phyloP scores from a whole-genome alignment of 1,140 invertebrate genomes.

The Bombus superbus region DNA sequence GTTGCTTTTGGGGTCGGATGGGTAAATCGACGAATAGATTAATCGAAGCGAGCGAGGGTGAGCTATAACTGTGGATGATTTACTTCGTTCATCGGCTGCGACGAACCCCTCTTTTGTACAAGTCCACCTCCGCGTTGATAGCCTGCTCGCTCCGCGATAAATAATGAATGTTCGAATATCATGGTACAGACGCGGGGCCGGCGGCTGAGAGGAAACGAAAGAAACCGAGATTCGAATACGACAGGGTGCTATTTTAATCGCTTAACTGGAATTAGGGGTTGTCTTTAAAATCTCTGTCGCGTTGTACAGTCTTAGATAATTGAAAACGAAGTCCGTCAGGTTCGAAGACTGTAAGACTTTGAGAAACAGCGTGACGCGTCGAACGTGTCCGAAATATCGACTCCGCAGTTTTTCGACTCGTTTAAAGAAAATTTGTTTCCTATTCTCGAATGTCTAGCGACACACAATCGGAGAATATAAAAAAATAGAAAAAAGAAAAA shows the following conservation, averaged over 20 bases:
- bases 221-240: neutral
- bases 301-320: no score
- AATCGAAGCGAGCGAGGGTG: conserved; percentile 25
- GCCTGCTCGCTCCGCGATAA: conserved; percentile 3
- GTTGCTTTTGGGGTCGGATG: neutral
- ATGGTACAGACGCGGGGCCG: neutral
- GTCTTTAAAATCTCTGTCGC: no score
- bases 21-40: conserved; percentile 21
- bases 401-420: no score
- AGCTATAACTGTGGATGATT: conserved; percentile 20
- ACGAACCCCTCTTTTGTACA: conserved; percentile 2
- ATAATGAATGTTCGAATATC: conserved; percentile 29
- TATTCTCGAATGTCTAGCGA: no score
- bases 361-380: no score
- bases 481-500: neutral
- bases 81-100: neutral
- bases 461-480: neutral
- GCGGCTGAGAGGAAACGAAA: neutral
- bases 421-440: no score
- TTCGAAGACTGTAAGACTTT: no score
- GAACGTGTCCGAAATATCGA: no score
- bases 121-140: conserved; percentile 9
- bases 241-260: neutral
- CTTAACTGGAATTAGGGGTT: neutral
- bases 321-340: no score